Conservation (phyloP, 2,113 vertebrate species). For the Athene cunicularia region DNA sequence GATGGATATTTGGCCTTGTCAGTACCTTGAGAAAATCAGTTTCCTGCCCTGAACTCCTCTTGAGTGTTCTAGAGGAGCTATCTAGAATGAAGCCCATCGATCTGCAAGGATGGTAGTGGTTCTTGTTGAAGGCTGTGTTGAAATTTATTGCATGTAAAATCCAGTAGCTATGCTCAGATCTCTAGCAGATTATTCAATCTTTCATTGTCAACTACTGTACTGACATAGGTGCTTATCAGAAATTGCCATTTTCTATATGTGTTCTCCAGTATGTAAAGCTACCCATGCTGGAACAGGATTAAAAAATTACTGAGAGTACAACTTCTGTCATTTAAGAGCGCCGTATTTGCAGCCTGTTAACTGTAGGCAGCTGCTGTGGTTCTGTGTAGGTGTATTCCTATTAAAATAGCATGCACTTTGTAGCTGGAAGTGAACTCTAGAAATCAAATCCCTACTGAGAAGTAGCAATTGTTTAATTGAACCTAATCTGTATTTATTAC, state of each 20-base stretch:
- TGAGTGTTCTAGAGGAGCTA: background rate
- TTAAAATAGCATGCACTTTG: background rate
- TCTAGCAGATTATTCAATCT: background rate
- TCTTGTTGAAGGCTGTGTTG: background rate
- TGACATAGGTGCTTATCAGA: background rate
- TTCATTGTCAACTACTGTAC: background rate
- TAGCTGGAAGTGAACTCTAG: background rate
- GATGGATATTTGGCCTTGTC: background rate
- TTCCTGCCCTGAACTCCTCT: background rate
- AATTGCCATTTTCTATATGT: background rate
- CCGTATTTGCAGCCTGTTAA: background rate
- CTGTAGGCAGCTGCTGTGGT: background rate
- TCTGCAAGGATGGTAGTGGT: background rate
- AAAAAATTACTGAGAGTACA: background rate
- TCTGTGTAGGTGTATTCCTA: background rate
- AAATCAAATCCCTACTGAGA: background rate
- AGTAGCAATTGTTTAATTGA: background rate
- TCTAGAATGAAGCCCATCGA: background rate
- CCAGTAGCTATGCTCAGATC: background rate
- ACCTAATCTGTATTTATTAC: background rate
- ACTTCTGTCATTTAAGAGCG: background rate
- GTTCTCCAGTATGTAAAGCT: background rate
- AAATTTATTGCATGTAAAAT: background rate
- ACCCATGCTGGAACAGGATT: background rate
- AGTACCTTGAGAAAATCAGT: background rate